These are phyloP conservation scores for Apamea crenata DNA, from an alignment of 2,888 invertebrate species.

Conservation along the genomic window DNA sequence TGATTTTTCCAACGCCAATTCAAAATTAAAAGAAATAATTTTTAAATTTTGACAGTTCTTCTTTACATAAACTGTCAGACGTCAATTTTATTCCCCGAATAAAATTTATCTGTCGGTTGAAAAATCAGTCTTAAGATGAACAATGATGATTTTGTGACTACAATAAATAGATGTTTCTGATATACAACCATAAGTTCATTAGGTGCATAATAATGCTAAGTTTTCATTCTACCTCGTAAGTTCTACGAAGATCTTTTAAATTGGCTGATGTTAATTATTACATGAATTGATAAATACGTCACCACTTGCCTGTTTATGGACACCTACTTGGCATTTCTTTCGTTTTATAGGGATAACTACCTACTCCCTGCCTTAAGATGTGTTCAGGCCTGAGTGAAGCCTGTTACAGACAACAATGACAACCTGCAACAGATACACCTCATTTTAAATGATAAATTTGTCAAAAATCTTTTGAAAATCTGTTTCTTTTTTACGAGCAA, in stretches of 20 bases:
- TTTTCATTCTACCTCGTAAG: too few relatives aligned
- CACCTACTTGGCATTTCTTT: slow-evolving; percentile 52
- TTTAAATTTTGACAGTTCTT: too few relatives aligned
- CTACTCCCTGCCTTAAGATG: not conserved
- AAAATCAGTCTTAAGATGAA: too few relatives aligned
- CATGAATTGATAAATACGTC: slow-evolving; percentile 74
- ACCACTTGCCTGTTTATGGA: slow-evolving; percentile 64
- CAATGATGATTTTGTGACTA: too few relatives aligned
- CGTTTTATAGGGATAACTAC: slow-evolving; percentile 18
- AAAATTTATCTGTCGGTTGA: too few relatives aligned
- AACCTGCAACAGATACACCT: not conserved
- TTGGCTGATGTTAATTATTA: slow-evolving; percentile 68
- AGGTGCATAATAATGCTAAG: too few relatives aligned
- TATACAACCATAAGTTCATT: too few relatives aligned
- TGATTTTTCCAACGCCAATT: too few relatives aligned
- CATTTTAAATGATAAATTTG: not conserved
- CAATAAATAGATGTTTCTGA: too few relatives aligned
- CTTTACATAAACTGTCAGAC: too few relatives aligned
- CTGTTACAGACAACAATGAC: not conserved
- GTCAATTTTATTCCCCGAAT: too few relatives aligned
- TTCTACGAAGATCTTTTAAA: slow-evolving; percentile 32
- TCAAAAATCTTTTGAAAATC: not conserved
- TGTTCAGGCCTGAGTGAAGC: not conserved
- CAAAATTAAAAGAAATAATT: too few relatives aligned
- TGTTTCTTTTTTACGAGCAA: not conserved